phyloP scores from a whole-genome alignment of 2,888 invertebrate genomes.

The Cetonia aurata region DNA sequence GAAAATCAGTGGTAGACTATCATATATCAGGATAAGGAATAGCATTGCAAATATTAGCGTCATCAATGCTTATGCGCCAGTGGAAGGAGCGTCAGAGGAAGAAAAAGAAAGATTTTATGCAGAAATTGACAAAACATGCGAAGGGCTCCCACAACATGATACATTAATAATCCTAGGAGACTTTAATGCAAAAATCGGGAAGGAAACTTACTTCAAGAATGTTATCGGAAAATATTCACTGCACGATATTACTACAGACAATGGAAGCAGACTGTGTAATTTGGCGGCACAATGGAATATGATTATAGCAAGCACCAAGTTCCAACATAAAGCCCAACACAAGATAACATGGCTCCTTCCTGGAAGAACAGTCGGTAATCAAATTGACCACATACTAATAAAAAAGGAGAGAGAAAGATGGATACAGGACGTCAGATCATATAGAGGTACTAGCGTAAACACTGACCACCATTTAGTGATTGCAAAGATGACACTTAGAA shows the following conservation, averaged over 20 bases:
- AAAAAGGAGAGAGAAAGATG: slow-evolving; percentile 19
- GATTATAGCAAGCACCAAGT: slow-evolving; percentile 42
- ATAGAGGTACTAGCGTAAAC: slow-evolving; percentile 38
- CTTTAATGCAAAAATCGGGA: slow-evolving; percentile 45
- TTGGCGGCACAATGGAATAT: slow-evolving; percentile 20
- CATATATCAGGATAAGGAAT: slow-evolving; percentile 24
- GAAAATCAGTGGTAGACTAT: not conserved
- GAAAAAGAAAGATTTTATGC: slow-evolving; percentile 38
- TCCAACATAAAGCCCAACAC: slow-evolving; percentile 37
- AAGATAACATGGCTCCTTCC: slow-evolving; percentile 44
- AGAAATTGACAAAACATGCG: slow-evolving; percentile 27
- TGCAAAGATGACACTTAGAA: too few species aligned
- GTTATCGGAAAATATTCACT: slow-evolving; percentile 41
- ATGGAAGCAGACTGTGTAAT: slow-evolving; percentile 40
- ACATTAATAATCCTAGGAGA: slow-evolving; percentile 42
- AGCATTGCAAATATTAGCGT: slow-evolving; percentile 33
- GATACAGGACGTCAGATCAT: slow-evolving; percentile 33
- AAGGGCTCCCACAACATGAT: slow-evolving; percentile 10
- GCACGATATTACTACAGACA: slow-evolving; percentile 40
- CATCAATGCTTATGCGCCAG: slow-evolving; percentile 36
- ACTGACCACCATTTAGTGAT: slow-evolving; percentile 32
- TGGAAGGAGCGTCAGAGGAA: slow-evolving; percentile 19
- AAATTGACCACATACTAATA: slow-evolving; percentile 41
- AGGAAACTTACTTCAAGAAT: slow-evolving; percentile 33
- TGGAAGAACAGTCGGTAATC: slow-evolving; percentile 26